Evolutionary conservation across 2,113 vertebrate genomes (phyloP).

Genomic region (Lasiurus cinereus): DNA sequence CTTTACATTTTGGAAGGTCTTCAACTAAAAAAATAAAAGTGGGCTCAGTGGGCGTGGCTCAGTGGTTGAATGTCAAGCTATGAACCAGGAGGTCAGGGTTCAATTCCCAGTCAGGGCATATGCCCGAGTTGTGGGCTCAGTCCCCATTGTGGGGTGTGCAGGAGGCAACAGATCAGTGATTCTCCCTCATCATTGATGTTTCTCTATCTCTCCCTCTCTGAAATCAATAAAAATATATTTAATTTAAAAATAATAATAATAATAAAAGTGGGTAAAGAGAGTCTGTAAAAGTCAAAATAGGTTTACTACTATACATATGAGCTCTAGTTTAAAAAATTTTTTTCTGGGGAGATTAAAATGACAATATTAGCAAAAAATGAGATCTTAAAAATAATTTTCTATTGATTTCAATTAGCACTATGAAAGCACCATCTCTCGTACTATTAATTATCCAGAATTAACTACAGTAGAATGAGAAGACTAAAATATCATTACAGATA

Average conservation of each 20-base stretch:
- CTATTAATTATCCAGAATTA: conserved; percentile 55
- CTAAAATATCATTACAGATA: conserved; percentile 13
- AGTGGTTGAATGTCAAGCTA: no score
- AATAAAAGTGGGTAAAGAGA: not conserved
- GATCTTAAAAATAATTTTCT: conserved; percentile 32
- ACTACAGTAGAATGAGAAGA: conserved; percentile 33
- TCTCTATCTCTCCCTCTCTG: no score
- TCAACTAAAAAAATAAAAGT: not conserved
- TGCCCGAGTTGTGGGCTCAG: no score
- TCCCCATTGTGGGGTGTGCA: no score
- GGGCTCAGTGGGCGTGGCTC: not conserved
- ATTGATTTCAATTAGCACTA: conserved; percentile 52
- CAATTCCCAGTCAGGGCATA: no score
- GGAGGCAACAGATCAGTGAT: no score
- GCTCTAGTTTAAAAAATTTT: not conserved
- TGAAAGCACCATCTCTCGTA: not conserved
- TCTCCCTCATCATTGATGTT: no score
- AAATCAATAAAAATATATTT: no score
- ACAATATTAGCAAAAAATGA: conserved; percentile 45
- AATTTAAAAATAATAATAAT: no score
- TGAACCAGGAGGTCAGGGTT: no score
- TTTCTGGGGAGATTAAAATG: conserved; percentile 20
- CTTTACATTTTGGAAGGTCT: not conserved
- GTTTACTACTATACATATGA: conserved; percentile 21
- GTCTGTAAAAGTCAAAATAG: conserved; percentile 28